Base-by-base conservation (phyloP, 2,113 vertebrate genomes). In the Ancistrus triradiatus region DNA sequence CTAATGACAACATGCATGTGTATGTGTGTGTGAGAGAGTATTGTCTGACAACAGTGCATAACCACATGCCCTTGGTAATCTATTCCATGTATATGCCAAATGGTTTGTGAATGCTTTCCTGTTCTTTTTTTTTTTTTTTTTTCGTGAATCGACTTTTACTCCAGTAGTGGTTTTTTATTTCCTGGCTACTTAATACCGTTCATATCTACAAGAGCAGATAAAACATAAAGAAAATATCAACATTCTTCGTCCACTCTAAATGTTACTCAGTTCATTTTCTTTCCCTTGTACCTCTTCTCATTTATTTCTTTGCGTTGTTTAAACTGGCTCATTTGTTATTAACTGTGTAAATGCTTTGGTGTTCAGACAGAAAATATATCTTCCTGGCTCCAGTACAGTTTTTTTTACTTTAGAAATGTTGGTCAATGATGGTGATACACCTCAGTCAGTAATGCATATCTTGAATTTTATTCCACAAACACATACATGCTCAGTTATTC, bases 211-310 rank as follows among this genome's bases (percentile, higher is more conserved):
- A 53, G 19, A 28, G n/a, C 25, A 44, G 21, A n/a, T 58, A 60
- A 69, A 76, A 55, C 18, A 64, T 75, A 66, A 51, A 44, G 43
- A 66, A 68, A 68, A 52, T 18, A 14, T 14, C 53, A 17, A n/a
- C 37, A 9, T 37, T 37, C 13, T 42, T n/a, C 35, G 1, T 22
- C 18, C 11, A 15, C 14, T 17, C 1, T 25, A 8, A 24, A 2
- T 38, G 19, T 44, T 10, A 15, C 24, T 48, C 40, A 7, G 10
- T 28, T 18, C n/a, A 18, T 42, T 25, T 21, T 48, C 6, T 13
- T 55, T 43, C 9, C 40, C 25, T 19, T 8, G 14, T 79, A 80
- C 76, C 81, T 82, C 64, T 66, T 47, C 76, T 81, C 78, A 77
- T 74, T 74, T 81, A 58, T 77, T 57, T 31, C 66, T 64, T 77